Evolutionary conservation across 2,888 invertebrate genomes (phyloP).

Genomic region (Zaprionus lineosus): DNA sequence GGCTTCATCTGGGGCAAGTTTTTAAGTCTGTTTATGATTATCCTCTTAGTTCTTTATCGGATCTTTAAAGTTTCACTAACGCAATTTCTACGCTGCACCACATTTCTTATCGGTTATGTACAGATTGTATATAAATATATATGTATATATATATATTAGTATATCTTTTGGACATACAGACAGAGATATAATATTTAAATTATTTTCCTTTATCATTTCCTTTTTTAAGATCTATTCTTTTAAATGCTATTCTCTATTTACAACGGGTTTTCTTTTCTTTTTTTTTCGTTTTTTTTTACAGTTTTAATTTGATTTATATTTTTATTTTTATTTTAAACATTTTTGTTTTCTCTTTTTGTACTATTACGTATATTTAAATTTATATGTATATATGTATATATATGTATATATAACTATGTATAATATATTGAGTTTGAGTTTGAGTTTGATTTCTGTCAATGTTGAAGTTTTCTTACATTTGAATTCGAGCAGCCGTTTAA

Average conservation of each 20-base stretch:
- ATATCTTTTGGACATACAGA: constrained; percentile 62
- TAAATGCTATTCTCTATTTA: constrained; percentile 52
- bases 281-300: constrained; percentile 2
- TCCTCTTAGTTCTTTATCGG: too few species aligned
- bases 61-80: too few species aligned
- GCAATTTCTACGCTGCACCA: constrained; percentile 46
- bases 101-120: constrained; percentile 43
- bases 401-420: constrained; percentile 20
- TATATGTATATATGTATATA: constrained; percentile 2
- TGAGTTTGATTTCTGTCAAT: constrained; percentile 26
- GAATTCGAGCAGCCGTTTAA: constrained; percentile 26
- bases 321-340: too few species aligned
- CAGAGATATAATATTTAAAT: constrained; percentile 29
- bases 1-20: constrained; percentile 45
- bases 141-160: constrained; percentile 27
- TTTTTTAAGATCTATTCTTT: constrained; percentile 15
- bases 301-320: constrained; percentile 26
- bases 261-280: constrained; percentile 25
- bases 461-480: constrained; percentile 48
- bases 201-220: constrained; percentile 14
- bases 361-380: constrained; percentile 49
- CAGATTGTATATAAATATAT: constrained; percentile 21
- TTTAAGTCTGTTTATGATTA: constrained; percentile 20
- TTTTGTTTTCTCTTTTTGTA: too few species aligned
- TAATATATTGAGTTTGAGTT: constrained; percentile 43